Percentiles rank a stretch among this genome's conserved stretches.
These are phyloP conservation scores for Oreotrochilus melanogaster DNA, from an alignment of 2,113 vertebrate species.

Conservation along the genomic window DNA sequence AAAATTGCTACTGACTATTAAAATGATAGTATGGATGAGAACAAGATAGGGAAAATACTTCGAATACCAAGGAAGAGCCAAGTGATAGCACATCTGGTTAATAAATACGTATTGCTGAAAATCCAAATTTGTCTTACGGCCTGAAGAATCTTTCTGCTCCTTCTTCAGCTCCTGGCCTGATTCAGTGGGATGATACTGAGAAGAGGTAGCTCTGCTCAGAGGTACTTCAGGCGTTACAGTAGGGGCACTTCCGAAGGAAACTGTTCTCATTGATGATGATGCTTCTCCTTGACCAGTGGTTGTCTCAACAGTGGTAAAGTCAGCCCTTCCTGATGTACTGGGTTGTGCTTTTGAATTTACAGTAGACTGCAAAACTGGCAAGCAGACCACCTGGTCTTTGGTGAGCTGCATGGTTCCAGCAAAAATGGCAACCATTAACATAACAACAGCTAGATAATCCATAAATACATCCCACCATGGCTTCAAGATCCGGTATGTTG, in stretches of 20 bases:
- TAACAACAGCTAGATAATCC: slow-evolving; percentile 97
- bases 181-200: slow-evolving; percentile 74
- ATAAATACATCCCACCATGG: slow-evolving; percentile 99
- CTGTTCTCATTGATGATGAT: slow-evolving; percentile 43
- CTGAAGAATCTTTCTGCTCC: slow-evolving; percentile 81
- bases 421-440: slow-evolving; percentile 99
- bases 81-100: slow-evolving; percentile 99
- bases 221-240: slow-evolving; percentile 79
- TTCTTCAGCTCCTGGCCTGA: slow-evolving; percentile 70
- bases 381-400: slow-evolving; percentile 98
- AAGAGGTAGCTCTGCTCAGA: slow-evolving; percentile 74
- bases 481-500: slow-evolving; percentile 97
- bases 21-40: slow-evolving; percentile 95
- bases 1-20: slow-evolving; percentile 99
- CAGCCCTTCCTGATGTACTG: slow-evolving; percentile 59
- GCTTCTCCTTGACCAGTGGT: slow-evolving; percentile 68
- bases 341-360: slow-evolving; percentile 78
- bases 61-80: slow-evolving; percentile 98
- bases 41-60: slow-evolving; percentile 99
- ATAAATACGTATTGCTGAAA: slow-evolving; percentile 99
- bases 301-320: slow-evolving; percentile 70
- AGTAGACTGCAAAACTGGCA: slow-evolving; percentile 88
- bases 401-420: slow-evolving; percentile 99
- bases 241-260: slow-evolving; percentile 77
- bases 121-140: slow-evolving; percentile 93